Evolutionary conservation across 2,888 invertebrate genomes (phyloP).

Genomic region (Polydrusus tereticollis): DNA sequence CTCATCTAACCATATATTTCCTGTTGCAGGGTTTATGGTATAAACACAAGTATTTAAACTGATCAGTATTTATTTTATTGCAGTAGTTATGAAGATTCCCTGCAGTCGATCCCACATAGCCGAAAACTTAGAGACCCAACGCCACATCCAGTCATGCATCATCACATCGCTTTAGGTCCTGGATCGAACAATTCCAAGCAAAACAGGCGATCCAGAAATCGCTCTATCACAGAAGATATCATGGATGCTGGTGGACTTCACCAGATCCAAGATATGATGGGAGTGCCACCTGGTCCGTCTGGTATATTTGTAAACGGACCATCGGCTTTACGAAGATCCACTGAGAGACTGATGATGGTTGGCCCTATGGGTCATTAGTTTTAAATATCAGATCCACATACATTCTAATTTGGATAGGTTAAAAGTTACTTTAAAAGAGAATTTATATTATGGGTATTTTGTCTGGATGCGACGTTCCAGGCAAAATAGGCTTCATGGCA

Average conservation of each 20-base stretch:
- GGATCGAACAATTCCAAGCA: constrained; percentile 39
- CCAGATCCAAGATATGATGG: constrained; percentile 54
- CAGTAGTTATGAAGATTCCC: constrained; percentile 85
- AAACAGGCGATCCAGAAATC: constrained; percentile 60
- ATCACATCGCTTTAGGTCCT: constrained; percentile 38
- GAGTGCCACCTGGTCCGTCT: constrained; percentile 58
- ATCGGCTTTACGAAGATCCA: constrained; percentile 57
- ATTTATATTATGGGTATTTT: no score
- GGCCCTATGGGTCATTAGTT: constrained; percentile 33
- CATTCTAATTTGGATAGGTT: no score
- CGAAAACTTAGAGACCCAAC: constrained; percentile 46
- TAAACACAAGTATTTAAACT: no score
- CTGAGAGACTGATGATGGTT: constrained; percentile 60
- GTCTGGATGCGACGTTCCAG: no score
- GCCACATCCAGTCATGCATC: constrained; percentile 46
- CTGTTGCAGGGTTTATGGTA: constrained; percentile 5
- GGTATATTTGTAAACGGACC: constrained; percentile 62
- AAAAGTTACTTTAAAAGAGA: no score
- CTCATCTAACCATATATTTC: neutral
- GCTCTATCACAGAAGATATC: constrained; percentile 61
- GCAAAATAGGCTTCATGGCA: no score
- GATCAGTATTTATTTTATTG: constrained; percentile 66
- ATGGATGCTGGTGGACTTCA: constrained; percentile 55
- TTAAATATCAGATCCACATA: no score
- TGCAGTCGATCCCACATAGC: constrained; percentile 76